A percentile compares a stretch with the other conserved stretches of the same genome.
Evolutionary conservation across 2,888 invertebrate species (phyloP).

Genomic region (Oligia fasciuncula): DNA sequence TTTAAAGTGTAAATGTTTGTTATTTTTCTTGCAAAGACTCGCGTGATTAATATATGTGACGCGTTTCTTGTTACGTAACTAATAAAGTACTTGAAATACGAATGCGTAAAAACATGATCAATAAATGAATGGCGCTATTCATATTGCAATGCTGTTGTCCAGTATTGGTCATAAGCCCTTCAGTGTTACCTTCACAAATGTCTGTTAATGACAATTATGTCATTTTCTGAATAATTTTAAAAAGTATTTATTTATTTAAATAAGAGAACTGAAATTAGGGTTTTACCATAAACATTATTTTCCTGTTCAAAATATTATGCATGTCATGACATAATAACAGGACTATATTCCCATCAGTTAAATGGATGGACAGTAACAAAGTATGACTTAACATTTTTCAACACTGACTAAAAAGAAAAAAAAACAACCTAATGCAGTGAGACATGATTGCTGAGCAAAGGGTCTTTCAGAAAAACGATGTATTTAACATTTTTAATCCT

Average conservation of each 20-base stretch:
- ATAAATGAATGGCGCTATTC: background rate
- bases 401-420: background rate
- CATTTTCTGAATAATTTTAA: slow-evolving; percentile 15
- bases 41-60: slow-evolving; percentile 35
- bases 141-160: background rate
- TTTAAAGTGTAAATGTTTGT: background rate
- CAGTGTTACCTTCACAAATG: background rate
- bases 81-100: slow-evolving; percentile 22
- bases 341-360: background rate
- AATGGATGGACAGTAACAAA: background rate
- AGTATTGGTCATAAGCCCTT: background rate
- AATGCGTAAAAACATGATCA: slow-evolving; percentile 28
- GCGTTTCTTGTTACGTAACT: slow-evolving; percentile 39
- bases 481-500: background rate
- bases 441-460: background rate
- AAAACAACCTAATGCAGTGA: too few relatives aligned
- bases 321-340: slow-evolving; percentile 6
- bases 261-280: background rate
- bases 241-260: slow-evolving; percentile 6
- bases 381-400: background rate
- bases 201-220: background rate
- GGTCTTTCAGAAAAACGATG: too few relatives aligned
- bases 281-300: slow-evolving; percentile 28
- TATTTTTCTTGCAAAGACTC: slow-evolving; percentile 18
- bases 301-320: slow-evolving; percentile 39